Evolutionary conservation across 1,140 invertebrate genomes (phyloP), one percentile per base, ranked within the genome.

Genomic region (Macrotrachela quadricornifera): DNA sequence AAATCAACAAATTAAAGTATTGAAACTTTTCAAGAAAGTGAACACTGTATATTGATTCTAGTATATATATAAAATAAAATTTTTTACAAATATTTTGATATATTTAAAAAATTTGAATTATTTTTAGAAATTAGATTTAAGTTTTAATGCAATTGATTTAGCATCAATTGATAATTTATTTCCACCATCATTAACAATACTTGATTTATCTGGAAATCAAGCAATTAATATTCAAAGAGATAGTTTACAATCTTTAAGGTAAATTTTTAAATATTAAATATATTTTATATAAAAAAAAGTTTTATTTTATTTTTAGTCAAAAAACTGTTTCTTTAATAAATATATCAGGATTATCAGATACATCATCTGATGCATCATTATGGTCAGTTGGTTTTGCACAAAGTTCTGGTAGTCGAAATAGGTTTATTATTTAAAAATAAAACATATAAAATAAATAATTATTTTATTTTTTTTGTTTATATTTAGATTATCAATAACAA

Each of bases 131-230:
- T 57, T 70, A 40, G 68, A 70, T 49, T 63, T 69, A 9, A 65
- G 66, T 21, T 65, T 61, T n/a, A 70, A 70, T 47, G 55, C 62
- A 14, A 57, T 70, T 37, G 59, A 62, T 15, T 65, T 65, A 54
- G 58, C 67, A 10, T 63, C 64, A 8, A 60, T 68, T 49, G 61
- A 61, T 13, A 62, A 64, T 49, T 59, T 70, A 18, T 64, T 68
- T 62, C 57, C 61, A 2, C 66, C 66, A 0, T 63, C 68, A 46
- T 59, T 69, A 15, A 61, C 65, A 56, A 58, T 67, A 0, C 58
- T 70, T 18, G 68, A 68, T 51, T 66, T 70, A 39, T 66, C 65
- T 15, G 63, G 64, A 17, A 69, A 69, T 53, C 60, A 61, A 36
- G 58, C 66, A 47, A 60, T 69, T 15, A 61, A 59, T 37, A 59